Evolutionary conservation across 2,888 invertebrate genomes (phyloP).

Genomic region (Melieria crassipennis): DNA sequence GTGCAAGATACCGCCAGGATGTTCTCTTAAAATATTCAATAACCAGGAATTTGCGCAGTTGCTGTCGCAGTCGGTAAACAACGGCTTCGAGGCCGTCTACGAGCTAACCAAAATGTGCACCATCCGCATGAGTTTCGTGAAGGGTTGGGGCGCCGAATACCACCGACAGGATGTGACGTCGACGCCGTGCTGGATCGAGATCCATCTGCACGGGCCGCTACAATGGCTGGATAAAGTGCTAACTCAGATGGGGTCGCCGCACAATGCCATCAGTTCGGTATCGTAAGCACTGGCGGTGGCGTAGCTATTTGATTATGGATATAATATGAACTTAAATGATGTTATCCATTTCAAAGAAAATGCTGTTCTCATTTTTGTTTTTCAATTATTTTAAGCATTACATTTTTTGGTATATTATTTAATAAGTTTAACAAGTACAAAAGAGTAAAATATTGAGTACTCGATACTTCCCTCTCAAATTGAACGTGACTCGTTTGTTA

Average conservation of each 20-base stretch:
- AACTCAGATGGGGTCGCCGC: conserved; percentile 98
- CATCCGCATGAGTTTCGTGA: conserved; percentile 98
- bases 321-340: too few relatives aligned
- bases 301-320: too few relatives aligned
- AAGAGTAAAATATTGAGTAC: too few relatives aligned
- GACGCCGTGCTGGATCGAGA: conserved; percentile 99
- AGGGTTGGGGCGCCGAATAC: conserved; percentile 99
- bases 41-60: conserved; percentile 97
- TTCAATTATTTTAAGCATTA: too few relatives aligned
- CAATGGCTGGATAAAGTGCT: conserved; percentile 99
- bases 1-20: conserved; percentile 97
- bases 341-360: too few relatives aligned
- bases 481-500: too few relatives aligned
- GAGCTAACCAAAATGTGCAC: conserved; percentile 99
- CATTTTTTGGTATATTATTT: too few relatives aligned
- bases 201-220: conserved; percentile 96
- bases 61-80: conserved; percentile 95
- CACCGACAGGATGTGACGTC: conserved; percentile 98
- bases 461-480: too few relatives aligned
- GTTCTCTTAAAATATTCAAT: conserved; percentile 98
- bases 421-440: too few relatives aligned
- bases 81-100: conserved; percentile 98
- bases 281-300: conserved; percentile 70
- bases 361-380: too few relatives aligned
- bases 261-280: conserved; percentile 95